A percentile compares a stretch with the other conserved stretches of the same genome.
These are phyloP conservation scores for Pangasianodon gigas DNA, from an alignment of 2,113 vertebrate genomes.

Conservation along the genomic window DNA sequence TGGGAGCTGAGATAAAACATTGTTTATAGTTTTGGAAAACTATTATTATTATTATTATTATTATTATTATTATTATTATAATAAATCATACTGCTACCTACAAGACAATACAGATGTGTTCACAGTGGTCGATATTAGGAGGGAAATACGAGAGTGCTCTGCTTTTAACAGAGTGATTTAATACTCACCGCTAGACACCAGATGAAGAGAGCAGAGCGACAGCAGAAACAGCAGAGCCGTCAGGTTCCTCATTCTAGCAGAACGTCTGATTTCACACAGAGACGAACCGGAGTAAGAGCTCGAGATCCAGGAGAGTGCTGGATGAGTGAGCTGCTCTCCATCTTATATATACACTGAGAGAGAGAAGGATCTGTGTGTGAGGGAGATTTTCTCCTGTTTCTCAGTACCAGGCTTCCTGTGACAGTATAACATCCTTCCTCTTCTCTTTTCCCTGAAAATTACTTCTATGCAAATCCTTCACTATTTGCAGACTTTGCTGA, in stretches of 20 bases:
- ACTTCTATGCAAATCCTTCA: not conserved
- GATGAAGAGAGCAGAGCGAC: not conserved
- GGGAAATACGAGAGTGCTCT: no score
- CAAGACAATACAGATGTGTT: not conserved
- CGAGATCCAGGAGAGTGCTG: not conserved
- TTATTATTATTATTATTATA: not conserved
- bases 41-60: not conserved
- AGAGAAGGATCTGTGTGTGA: not conserved
- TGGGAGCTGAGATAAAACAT: not conserved
- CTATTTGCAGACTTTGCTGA: not conserved
- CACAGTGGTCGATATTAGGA: no score
- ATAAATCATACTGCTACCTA: no score
- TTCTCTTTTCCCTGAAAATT: not conserved
- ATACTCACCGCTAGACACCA: not conserved
- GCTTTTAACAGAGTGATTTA: not conserved
- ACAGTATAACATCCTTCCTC: not conserved
- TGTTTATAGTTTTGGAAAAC: not conserved
- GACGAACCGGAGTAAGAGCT: not conserved
- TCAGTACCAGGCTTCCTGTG: not conserved
- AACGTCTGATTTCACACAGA: not conserved
- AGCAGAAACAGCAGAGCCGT: not conserved
- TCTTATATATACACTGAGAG: not conserved
- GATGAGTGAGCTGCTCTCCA: not conserved
- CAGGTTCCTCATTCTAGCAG: conserved; percentile 4
- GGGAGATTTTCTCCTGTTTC: not conserved